A percentile compares a stretch with the other conserved stretches of the same genome.
These are phyloP conservation scores for Napeogenes sylphis DNA, from an alignment of 2,888 invertebrate genomes.

Conservation along the genomic window DNA sequence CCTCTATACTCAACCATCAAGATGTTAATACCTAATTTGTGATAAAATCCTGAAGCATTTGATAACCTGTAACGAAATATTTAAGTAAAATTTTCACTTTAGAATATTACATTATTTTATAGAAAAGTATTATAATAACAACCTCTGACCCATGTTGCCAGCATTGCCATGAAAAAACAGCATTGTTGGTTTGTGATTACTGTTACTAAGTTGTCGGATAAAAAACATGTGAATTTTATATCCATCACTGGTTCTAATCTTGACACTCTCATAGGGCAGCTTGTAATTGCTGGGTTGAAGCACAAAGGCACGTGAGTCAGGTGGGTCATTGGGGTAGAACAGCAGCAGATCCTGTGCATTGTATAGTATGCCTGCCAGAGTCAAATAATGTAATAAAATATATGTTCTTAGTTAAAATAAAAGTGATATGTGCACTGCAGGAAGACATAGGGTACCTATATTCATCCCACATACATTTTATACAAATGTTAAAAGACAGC, in stretches of 20 bases:
- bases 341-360: conserved; percentile 90
- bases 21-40: conserved; percentile 89
- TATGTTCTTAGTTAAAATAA: background rate
- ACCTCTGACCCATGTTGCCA: conserved; percentile 97
- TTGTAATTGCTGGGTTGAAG: conserved; percentile 91
- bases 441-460: too few relatives aligned
- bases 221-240: conserved; percentile 88
- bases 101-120: background rate
- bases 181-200: conserved; percentile 86
- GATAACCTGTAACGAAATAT: conserved; percentile 78
- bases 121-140: conserved; percentile 11
- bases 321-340: conserved; percentile 93
- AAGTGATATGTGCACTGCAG: too few relatives aligned
- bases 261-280: conserved; percentile 91
- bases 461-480: too few relatives aligned
- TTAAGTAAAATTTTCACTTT: too few relatives aligned
- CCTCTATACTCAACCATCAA: conserved; percentile 97
- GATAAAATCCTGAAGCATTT: conserved; percentile 91
- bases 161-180: conserved; percentile 97
- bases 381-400: conserved; percentile 8
- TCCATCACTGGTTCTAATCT: conserved; percentile 82
- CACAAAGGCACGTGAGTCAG: conserved; percentile 91
- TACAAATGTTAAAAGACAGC: too few relatives aligned
- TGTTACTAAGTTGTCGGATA: conserved; percentile 84
- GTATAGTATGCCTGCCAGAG: conserved; percentile 84